Base-by-base conservation (phyloP, 2,888 invertebrate genomes). In the Mactromeris polynyma region DNA sequence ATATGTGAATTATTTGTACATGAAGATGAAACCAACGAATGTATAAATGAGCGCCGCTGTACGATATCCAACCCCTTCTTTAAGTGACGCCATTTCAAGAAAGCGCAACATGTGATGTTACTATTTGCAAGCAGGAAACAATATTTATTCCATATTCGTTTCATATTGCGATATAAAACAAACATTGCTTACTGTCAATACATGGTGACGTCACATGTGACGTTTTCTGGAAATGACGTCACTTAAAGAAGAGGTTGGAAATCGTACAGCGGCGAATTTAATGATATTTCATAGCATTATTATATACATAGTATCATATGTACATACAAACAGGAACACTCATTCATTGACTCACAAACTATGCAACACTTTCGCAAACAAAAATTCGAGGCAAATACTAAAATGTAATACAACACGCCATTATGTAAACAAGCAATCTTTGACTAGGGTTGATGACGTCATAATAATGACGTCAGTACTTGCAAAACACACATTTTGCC, bases 361-460 rank as follows among this genome's bases (percentile, higher is more conserved):
- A 73, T 33, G 36, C 73, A 73, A 73, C 73, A 73, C 73, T 73
- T 73, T 36, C 31, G 21, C 36, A 73, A 33, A 73, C 31, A 33
- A 33, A n/a, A 73, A 73, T 36, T 36, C 36, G 36, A 73, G 73
- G 73, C 31, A 73, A 73, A 73, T 17, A 73, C 73, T 64, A 73
- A 33, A 73, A 33, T 73, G 14, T 33, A 31, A 73, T 33, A 73
- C 33, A 36, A 73, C 17, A 73, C 19, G 33, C 7, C 73, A 73
- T 36, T 33, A 19, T 36, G 33, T 73, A 21, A 58, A 21, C 58
- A 58, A 26, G n/a, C 26, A 3, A 17, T 73, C 73, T 73, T 73
- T 73, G 73, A 73, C 73, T 73, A 73, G 73, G 69, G 6, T 73
- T 73, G n/a, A 26, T 58, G 58, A 58, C 46, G 46, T 46, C 46